Conservation (phyloP, 2,888 invertebrate genomes). For the Arenicola marina region DNA sequence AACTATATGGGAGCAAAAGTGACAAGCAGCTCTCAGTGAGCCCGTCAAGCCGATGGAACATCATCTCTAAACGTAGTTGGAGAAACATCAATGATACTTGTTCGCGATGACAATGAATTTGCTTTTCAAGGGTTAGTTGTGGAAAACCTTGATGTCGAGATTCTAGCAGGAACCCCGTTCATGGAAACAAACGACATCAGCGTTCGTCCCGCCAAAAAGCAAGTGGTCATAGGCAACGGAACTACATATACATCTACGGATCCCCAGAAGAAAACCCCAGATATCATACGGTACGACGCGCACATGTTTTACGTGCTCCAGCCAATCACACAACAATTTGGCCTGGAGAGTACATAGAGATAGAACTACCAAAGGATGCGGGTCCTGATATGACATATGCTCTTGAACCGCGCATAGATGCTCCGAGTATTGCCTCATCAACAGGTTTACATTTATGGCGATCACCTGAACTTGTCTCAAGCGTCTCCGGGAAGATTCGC, state of each 20-base stretch:
- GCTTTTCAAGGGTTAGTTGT: slow-evolving; percentile 17
- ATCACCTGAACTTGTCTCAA: not conserved
- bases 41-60: not conserved
- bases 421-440: not conserved
- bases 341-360: slow-evolving; percentile 15
- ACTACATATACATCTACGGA: not conserved
- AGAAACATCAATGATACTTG: not conserved
- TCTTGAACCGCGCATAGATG: not conserved
- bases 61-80: not conserved
- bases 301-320: slow-evolving; percentile 6
- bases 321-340: slow-evolving; percentile 2
- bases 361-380: slow-evolving; percentile 8
- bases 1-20: not conserved
- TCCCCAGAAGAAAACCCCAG: too few relatives aligned
- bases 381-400: too few relatives aligned
- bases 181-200: slow-evolving; percentile 19
- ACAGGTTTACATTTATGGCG: not conserved
- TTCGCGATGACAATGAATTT: not conserved
- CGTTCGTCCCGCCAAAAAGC: slow-evolving; percentile 8
- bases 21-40: not conserved
- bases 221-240: not conserved
- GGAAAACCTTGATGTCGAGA: slow-evolving; percentile 16
- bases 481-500: not conserved
- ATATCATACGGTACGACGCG: slow-evolving; percentile 3
- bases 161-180: slow-evolving; percentile 23